Base-by-base conservation (phyloP, 2,888 invertebrate species). In the Apodemia zela region DNA sequence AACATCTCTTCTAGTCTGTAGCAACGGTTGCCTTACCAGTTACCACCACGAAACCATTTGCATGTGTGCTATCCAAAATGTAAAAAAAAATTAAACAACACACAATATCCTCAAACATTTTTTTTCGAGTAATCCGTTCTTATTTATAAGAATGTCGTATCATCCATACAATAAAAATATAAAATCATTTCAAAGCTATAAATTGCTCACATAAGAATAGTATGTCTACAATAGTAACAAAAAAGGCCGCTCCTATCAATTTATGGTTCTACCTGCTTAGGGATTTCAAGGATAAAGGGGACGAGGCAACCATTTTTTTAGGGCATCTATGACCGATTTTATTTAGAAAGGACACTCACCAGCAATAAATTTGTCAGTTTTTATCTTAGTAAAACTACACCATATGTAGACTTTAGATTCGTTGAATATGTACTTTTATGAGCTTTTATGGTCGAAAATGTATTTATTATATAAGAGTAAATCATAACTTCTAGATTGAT, bases 161-260 rank as follows among this genome's bases (percentile, higher is more conserved):
- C 15, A 42, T 6, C 15, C 15, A 42, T 42, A 42, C 42, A 42
- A 42, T 42, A 42, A 42, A 42, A 42, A 42, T 42, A 15, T 15
- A 42, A 5, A 54, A 54, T 15, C 54, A 57, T 57, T 25, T n/a
- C 29, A 57, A 29, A 57, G 54, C 29, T 15, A 57, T 57, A 57
- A 29, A 57, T 57, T 57, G 54, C 54, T 57, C 15, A 25, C 25
- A 57, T 25, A 57, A 57, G 29, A 29, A 57, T 57, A 57, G 54
- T 29, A 57, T 57, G 45, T 57, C 25, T 54, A 54, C 51, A 54
- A 54, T 54, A 25, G 54, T 57, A 57, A 57, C 54, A 57, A 57
- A 57, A 57, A 29, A 29, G 25, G 25, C 8, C 54, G 54, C 29
- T 57, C 25, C 25, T 25, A 54, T 25, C 54, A 57, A 25, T 57